Evolutionary conservation across 2,113 vertebrate genomes (phyloP).

Genomic region (Sinocyclocheilus maitianheensis): DNA sequence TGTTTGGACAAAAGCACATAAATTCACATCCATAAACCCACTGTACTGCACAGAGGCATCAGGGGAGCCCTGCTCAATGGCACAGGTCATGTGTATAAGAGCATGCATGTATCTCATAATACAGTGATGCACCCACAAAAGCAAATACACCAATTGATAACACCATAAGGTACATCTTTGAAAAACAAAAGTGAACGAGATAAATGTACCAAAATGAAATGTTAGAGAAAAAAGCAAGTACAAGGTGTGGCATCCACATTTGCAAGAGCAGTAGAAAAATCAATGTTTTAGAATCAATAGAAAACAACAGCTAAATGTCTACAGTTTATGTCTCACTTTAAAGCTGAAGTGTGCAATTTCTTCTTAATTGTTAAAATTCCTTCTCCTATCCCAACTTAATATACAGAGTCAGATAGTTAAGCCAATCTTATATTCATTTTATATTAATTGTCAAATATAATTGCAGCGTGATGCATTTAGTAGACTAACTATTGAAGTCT

Average conservation of each 20-base stretch:
- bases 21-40: constrained; percentile 1
- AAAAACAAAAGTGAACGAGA: background rate
- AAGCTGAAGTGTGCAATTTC: constrained; percentile 3
- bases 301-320: constrained; percentile 25
- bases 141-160: background rate
- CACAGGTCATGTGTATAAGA: background rate
- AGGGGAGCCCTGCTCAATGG: background rate
- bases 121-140: background rate
- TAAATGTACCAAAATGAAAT: background rate
- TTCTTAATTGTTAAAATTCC: background rate
- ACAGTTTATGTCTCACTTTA: background rate
- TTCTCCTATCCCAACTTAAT: background rate
- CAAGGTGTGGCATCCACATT: constrained; percentile 4
- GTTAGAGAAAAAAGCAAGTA: background rate
- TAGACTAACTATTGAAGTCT: background rate
- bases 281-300: constrained; percentile 27
- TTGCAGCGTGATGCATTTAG: too few species aligned
- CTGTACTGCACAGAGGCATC: constrained; percentile 10
- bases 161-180: background rate
- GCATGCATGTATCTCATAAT: background rate
- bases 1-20: constrained; percentile 60
- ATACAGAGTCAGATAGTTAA: background rate
- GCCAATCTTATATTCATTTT: background rate
- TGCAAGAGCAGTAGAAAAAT: constrained; percentile 7
- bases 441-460: background rate